Evolutionary conservation across 2,888 invertebrate genomes (phyloP).

Genomic region (Trachelus tabidus): DNA sequence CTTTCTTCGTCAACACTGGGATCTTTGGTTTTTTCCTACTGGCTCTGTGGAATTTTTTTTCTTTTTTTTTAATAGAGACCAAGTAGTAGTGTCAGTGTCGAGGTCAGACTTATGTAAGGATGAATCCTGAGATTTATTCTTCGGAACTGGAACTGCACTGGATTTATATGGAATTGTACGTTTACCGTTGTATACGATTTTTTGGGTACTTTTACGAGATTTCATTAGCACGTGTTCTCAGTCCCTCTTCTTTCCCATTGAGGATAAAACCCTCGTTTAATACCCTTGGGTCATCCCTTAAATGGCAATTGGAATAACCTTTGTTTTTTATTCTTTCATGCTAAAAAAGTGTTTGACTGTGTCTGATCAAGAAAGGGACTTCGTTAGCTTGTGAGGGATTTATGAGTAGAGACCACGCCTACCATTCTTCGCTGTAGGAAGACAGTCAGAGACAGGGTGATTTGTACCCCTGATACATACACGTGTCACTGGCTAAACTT

Average conservation of each 20-base stretch:
- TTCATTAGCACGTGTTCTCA: conserved; percentile 19
- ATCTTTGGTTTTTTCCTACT: not conserved
- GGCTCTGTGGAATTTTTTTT: not conserved
- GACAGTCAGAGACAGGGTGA: not conserved
- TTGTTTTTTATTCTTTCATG: not conserved
- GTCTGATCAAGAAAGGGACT: not conserved
- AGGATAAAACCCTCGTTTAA: not conserved
- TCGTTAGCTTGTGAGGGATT: not conserved
- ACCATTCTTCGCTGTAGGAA: not conserved
- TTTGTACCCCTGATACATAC: not conserved
- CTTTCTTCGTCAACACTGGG: not conserved
- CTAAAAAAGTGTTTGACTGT: not conserved
- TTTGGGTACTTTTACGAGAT: not conserved
- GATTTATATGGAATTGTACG: conserved; percentile 39
- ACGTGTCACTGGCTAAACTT: not conserved
- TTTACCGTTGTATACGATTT: conserved; percentile 3
- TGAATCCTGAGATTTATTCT: conserved; percentile 32
- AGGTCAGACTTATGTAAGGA: conserved; percentile 6
- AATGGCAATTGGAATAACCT: not conserved
- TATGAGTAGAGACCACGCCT: not conserved
- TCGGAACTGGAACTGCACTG: conserved; percentile 30
- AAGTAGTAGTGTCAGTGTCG: not conserved
- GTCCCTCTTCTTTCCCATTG: not conserved
- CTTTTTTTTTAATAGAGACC: not conserved
- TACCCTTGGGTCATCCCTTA: not conserved